Evolutionary conservation across 2,888 invertebrate genomes (phyloP), one percentile per base, ranked within the genome.

Genomic region (Apamea monoglypha): DNA sequence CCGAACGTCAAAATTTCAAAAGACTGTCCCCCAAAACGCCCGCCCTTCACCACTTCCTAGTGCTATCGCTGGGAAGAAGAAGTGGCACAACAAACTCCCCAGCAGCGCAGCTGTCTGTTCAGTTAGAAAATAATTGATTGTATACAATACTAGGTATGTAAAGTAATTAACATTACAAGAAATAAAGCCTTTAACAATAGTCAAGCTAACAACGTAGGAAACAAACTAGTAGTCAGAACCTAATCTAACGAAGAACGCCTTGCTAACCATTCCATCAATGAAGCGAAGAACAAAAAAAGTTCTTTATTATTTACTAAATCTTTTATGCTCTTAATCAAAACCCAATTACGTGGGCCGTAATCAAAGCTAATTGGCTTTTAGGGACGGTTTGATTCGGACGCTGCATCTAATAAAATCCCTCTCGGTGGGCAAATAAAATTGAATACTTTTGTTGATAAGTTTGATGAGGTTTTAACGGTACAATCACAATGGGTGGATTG

Each of bases 301-400:
- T 1, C 21, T 32, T 44, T 16, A n/a, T 18, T 32, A 47, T 16
- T 44, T 53, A 50, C 21, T 25, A 73, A 25, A n/a, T 47, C 64
- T 85, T 80, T 78, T 76, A 83, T 73, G 21, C 69, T 85, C 76
- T 79, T 87, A 83, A 83, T 81, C 73, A 77, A 77, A 87, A 76
- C 56, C 53, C 77, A 82, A 86, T 86, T 71, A 89, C 53, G 64
- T 59, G 59, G 44, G 72, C 64, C 70, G 69, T 80, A 82, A 85
- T 88, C 50, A 84, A 77, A 75, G 14, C 53, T 82, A 87, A 89
- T 88, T 87, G 83, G 66, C 74, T 84, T 82, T 87, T 86, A 89
- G 76, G 69, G 70, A 76, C 29, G 50, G 25, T 36, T 66, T 70
- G 59, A 82, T 75, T 64, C 75, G 50, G 68, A 78, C 50, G 70